These are phyloP conservation scores for Nymphalis io DNA, from an alignment of 1,140 invertebrate genomes.

Conservation along the genomic window DNA sequence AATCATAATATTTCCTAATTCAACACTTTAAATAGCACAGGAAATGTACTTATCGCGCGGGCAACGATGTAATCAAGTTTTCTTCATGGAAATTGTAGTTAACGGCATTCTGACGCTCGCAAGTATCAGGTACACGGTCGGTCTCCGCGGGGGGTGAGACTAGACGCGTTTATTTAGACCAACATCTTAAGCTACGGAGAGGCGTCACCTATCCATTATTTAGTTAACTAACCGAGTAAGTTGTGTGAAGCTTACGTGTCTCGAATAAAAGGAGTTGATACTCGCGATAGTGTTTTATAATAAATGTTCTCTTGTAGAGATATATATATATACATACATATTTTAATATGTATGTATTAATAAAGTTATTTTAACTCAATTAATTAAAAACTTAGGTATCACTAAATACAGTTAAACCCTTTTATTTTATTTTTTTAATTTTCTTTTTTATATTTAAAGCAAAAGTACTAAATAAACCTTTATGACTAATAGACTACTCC, in stretches of 20 bases:
- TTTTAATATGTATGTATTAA: too few species aligned
- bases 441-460: too few species aligned
- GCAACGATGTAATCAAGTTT: slow-evolving; percentile 37
- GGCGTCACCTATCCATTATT: slow-evolving; percentile 27
- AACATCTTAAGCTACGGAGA: slow-evolving; percentile 23
- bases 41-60: slow-evolving; percentile 31
- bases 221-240: slow-evolving; percentile 4
- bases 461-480: too few species aligned
- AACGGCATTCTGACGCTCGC: slow-evolving; percentile 30
- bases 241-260: slow-evolving; percentile 1
- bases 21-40: slow-evolving; percentile 26
- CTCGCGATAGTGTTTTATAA: background rate
- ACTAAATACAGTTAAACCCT: too few species aligned
- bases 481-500: too few species aligned
- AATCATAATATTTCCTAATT: slow-evolving; percentile 13
- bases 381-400: too few species aligned
- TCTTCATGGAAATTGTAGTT: slow-evolving; percentile 40
- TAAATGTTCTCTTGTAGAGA: background rate
- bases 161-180: slow-evolving; percentile 30
- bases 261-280: background rate
- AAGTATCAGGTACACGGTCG: slow-evolving; percentile 20
- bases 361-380: too few species aligned
- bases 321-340: too few species aligned
- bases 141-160: slow-evolving; percentile 27
- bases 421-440: too few species aligned